Percentiles rank a stretch among this genome's conserved stretches.
Evolutionary conservation across 2,888 invertebrate species (phyloP).

Genomic region (Phortica okadai): DNA sequence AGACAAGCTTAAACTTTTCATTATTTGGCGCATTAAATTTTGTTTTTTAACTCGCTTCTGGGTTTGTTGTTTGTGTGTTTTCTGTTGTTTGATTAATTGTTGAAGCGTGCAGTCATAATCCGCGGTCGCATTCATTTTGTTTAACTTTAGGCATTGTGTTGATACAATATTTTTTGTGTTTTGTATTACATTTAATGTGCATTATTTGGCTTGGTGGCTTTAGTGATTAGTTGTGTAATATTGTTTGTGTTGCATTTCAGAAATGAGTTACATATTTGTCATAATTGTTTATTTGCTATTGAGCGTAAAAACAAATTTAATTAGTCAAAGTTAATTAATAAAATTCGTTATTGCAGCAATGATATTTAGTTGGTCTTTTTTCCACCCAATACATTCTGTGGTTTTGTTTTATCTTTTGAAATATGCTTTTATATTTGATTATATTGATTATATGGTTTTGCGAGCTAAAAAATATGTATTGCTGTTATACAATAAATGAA

Average conservation of each 20-base stretch:
- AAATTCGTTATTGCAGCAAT: neutral
- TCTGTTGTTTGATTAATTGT: constrained; percentile 18
- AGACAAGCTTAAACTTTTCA: constrained; percentile 2
- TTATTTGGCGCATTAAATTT: constrained; percentile 7
- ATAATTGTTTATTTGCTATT: neutral
- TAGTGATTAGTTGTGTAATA: neutral
- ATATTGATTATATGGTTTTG: no score
- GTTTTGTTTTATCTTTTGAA: no score
- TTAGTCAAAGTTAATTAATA: constrained; percentile 11
- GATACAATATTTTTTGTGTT: neutral
- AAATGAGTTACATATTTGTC: constrained; percentile 21
- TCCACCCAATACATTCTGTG: no score
- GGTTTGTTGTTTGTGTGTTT: no score
- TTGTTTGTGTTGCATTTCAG: neutral
- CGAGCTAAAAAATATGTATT: no score
- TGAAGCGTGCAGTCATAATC: constrained; percentile 21
- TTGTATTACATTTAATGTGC: neutral
- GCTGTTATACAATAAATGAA: no score
- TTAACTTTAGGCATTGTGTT: neutral
- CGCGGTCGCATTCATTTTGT: neutral
- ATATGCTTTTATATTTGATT: no score
- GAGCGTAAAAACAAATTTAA: constrained; percentile 37
- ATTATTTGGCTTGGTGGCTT: neutral
- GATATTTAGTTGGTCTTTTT: no score
- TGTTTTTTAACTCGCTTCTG: neutral